Conservation (phyloP, 2,797 vertebrate species). For the Poeciliopsis turneri region DNA sequence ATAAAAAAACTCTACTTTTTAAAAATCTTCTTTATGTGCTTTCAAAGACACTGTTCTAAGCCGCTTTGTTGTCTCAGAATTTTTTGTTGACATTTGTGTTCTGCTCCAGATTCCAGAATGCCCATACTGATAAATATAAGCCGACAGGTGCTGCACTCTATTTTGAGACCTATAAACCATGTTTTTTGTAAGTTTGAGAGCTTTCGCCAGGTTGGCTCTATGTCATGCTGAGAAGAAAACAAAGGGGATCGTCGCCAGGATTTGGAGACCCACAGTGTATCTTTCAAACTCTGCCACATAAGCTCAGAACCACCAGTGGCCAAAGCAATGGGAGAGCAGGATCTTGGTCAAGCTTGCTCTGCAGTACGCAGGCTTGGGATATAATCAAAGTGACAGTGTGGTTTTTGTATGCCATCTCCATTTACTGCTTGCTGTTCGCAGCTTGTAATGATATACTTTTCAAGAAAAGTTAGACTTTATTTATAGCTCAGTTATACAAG, state of each 20-base stretch:
- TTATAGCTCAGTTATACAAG: constrained; percentile 12
- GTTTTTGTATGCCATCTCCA: constrained; percentile 30
- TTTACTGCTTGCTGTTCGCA: constrained; percentile 28
- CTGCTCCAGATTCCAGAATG: constrained; percentile 28
- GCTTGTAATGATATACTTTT: constrained; percentile 18
- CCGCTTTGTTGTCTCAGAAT: constrained; percentile 41
- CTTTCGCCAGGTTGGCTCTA: constrained; percentile 35
- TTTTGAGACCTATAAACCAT: constrained; percentile 59
- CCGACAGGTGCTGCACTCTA: constrained; percentile 61
- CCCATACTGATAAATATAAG: constrained; percentile 53
- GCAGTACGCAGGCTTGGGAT: constrained; percentile 26
- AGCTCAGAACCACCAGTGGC: constrained; percentile 22
- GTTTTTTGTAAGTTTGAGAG: constrained; percentile 52
- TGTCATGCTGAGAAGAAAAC: constrained; percentile 50
- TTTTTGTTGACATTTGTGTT: constrained; percentile 58
- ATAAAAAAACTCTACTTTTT: background rate
- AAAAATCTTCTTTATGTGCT: background rate
- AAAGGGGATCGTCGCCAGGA: constrained; percentile 40
- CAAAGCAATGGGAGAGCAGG: constrained; percentile 2
- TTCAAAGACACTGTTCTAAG: constrained; percentile 24
- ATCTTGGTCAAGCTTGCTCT: constrained; percentile 25
- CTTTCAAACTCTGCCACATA: constrained; percentile 44
- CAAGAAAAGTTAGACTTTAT: constrained; percentile 16
- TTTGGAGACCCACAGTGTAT: constrained; percentile 29
- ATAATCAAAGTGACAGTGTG: constrained; percentile 43